These are phyloP conservation scores for Presbytis comata DNA, from an alignment of 2,797 vertebrate species.

Conservation along the genomic window DNA sequence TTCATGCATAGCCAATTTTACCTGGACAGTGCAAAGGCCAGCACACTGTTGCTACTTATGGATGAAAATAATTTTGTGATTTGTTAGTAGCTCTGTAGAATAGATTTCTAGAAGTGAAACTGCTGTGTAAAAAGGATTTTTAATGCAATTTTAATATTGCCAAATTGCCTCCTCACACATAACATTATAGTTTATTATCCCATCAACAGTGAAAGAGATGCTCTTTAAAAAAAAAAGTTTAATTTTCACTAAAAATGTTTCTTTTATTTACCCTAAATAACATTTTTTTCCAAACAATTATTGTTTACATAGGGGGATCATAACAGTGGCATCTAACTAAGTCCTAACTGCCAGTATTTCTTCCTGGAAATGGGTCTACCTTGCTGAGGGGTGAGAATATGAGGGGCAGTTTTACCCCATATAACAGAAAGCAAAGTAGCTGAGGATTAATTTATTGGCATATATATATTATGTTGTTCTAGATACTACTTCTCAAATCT, in stretches of 20 bases:
- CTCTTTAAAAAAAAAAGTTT: not conserved
- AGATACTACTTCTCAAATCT: not conserved
- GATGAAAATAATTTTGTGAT: not conserved
- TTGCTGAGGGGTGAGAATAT: not conserved
- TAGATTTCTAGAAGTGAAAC: not conserved
- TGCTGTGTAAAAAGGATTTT: not conserved
- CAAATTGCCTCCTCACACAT: not conserved
- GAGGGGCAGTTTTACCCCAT: too few species aligned
- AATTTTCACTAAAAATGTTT: not conserved
- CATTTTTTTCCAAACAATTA: not conserved
- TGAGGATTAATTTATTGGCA: not conserved
- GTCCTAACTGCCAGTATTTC: not conserved
- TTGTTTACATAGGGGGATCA: not conserved
- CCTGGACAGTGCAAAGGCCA: not conserved
- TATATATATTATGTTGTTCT: accelerated
- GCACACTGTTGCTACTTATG: not conserved
- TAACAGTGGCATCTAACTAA: not conserved
- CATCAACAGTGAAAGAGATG: not conserved
- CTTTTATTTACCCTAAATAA: not conserved
- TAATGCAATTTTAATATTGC: not conserved
- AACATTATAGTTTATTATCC: not conserved
- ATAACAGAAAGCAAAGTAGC: not conserved
- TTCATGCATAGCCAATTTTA: not conserved
- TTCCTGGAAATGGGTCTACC: not conserved
- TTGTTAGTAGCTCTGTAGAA: not conserved